These are phyloP conservation scores for Leptatherina wallacei DNA, from an alignment of 2,797 vertebrate genomes.

Conservation along the genomic window DNA sequence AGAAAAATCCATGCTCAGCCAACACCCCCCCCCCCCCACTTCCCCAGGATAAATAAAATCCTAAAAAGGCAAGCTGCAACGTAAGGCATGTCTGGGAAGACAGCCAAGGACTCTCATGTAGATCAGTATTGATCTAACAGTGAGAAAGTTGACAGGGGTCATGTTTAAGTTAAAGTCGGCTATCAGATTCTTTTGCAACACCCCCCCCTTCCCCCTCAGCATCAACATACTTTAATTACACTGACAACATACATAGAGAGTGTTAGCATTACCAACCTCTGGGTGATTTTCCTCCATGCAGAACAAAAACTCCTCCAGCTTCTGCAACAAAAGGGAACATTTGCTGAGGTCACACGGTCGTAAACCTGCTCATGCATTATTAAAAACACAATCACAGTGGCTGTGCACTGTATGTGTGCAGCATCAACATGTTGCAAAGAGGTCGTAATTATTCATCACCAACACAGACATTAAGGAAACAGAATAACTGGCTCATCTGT, in stretches of 20 bases:
- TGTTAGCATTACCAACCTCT: conserved; percentile 75
- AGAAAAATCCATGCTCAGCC: conserved; percentile 43
- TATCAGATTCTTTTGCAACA: conserved; percentile 37
- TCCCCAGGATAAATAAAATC: conserved; percentile 23
- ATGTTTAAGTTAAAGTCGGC: conserved; percentile 64
- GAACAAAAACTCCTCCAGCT: conserved; percentile 84
- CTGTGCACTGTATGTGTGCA: conserved; percentile 63
- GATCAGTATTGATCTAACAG: conserved; percentile 62
- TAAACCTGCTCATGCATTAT: conserved; percentile 78
- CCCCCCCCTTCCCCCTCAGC: background rate
- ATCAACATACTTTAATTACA: conserved; percentile 48
- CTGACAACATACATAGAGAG: conserved; percentile 26
- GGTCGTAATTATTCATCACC: conserved; percentile 78
- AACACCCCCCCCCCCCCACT: conserved; percentile 5
- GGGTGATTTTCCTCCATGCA: conserved; percentile 82
- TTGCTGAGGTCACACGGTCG: conserved; percentile 67
- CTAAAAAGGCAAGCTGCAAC: conserved; percentile 19
- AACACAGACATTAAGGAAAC: conserved; percentile 69
- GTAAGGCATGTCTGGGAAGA: conserved; percentile 22
- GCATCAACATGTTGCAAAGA: conserved; percentile 66
- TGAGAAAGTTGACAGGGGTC: conserved; percentile 42
- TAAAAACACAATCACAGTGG: conserved; percentile 72
- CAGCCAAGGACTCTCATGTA: conserved; percentile 37
- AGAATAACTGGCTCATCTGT: conserved; percentile 67
- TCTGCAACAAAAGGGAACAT: conserved; percentile 80